Base-by-base conservation (phyloP, 1,140 invertebrate species). In the Bombus pyrosoma region DNA sequence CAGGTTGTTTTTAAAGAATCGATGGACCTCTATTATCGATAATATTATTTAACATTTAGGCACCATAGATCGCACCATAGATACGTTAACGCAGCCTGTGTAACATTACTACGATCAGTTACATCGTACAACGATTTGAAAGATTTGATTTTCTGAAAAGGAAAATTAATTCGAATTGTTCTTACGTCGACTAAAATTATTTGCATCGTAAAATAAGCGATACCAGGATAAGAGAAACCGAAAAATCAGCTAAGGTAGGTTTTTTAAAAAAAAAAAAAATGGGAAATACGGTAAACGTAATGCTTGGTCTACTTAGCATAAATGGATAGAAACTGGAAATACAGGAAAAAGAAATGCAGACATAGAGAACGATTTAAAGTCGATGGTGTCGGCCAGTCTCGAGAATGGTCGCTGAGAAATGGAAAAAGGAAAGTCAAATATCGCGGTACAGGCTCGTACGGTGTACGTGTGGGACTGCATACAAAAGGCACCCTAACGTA, bases 401-500 rank as follows among this genome's bases (percentile, higher is more conserved):
- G 43, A 62, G n/a, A 18, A 12, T n/a, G 64, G 25, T 47, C 43
- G 72, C 34, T 2, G 71, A 8, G 34, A 47, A 66, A 32, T n/a
- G 43, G 22, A 12, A 9, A 43, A n/a, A 41, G 81, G 80, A 76
- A 86, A 80, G 68, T 91, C 83, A 59, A 86, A 87, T 87, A 90
- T 86, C 77, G n/a, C 22, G 83, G 72, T 47, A 77, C 57, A 73
- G 59, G 37, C 71, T 80, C 57, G 71, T 81, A 32, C 39, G 47
- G 25, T 32, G 72, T 71, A 69, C 90, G 89, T 85, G 85, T 87
- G 87, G 89, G 81, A 72, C 87, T 90, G 92, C 92, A 93, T 93
- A 93, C 91, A 92, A 92, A 93, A 90, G 86, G 80, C 80, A 75
- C 83, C 68, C 86, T 91, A 92, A 93, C 91, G 93, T 89, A 87